These are phyloP conservation scores for Lepilemur septentrionalis DNA, from an alignment of 2,797 vertebrate species.

Conservation along the genomic window DNA sequence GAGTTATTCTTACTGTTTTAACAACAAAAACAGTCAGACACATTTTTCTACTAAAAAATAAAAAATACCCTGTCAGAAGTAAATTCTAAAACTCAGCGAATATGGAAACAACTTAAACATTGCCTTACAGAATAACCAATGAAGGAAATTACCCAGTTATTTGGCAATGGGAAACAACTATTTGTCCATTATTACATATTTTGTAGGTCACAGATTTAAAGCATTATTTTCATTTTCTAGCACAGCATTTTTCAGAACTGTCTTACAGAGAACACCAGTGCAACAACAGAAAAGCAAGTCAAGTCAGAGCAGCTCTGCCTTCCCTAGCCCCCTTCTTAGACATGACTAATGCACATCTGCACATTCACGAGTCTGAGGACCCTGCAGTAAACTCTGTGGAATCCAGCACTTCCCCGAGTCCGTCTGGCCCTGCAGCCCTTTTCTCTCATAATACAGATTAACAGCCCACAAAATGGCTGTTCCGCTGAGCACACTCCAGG, in stretches of 20 bases:
- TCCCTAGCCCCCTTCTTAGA: neutral
- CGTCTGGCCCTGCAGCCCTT: neutral
- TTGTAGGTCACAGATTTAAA: constrained; percentile 39
- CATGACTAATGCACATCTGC: neutral
- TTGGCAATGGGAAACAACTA: constrained; percentile 7
- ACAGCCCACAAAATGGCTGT: neutral
- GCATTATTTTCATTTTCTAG: constrained; percentile 19
- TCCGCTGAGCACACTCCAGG: neutral
- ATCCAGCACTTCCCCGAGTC: neutral
- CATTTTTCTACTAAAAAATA: constrained; percentile 52
- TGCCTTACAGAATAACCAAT: constrained; percentile 45
- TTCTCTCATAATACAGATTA: neutral
- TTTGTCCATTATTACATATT: constrained; percentile 39
- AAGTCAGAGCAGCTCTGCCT: neutral
- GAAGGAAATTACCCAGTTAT: constrained; percentile 42
- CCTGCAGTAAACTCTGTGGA: neutral
- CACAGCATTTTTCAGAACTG: neutral
- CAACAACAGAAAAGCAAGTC: neutral
- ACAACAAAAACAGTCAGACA: constrained; percentile 51
- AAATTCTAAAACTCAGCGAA: constrained; percentile 54
- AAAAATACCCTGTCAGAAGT: constrained; percentile 4
- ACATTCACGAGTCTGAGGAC: neutral
- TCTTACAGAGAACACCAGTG: neutral
- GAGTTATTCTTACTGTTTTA: constrained; percentile 51
- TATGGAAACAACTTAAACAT: constrained; percentile 5